Evolutionary conservation across 2,888 invertebrate genomes (phyloP), one percentile per base, ranked within the genome.

Genomic region (Cactoblastis cactorum): DNA sequence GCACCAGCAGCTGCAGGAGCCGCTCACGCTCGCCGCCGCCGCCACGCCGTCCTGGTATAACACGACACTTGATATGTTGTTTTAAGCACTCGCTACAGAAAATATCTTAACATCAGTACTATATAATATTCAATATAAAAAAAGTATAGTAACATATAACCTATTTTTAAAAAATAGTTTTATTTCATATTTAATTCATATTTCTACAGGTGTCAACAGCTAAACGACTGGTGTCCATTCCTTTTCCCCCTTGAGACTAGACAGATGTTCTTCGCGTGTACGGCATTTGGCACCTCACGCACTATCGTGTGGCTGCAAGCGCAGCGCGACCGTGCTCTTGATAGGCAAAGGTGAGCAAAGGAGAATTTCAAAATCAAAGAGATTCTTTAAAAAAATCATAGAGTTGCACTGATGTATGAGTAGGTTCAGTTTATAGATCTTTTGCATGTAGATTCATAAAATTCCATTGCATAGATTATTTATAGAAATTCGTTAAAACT

Each of bases 221-320:
- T 99, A 46, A 97, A 97, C 66, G 96, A 97, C 77, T 96, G 97
- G 71, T 98, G 97, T 78, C 98, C 98, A 4, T 98, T 99, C 92
- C 90, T 99, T 61, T 97, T 99, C 83, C 98, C 99, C 1, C 96
- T 98, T 79, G 99, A 99, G 73, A 98, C 98, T 0, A 91, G 98
- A 53, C 97, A 98, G 77, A 92, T 98, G 69, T 98, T 97, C 90
- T 98, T 99, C 79, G 96, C 96, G 67, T 98, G 98, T 75, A 99
- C 99, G 0, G 98, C 99, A 4, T 99, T 99, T 79, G 99, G 99
- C 22, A 97, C 98, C 0, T 98, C 98, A 0, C 93, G 98, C 56
- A 97, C 98, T 43, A 98, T 99, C 61, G 98, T 99, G 11, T 99
- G 99, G 96, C 90, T 99, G 53, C 99, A 99, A 82, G 97, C 97